A percentile compares a stretch with the other conserved stretches of the same genome.
Conservation (phyloP, 2,888 invertebrate species). For the Eumerus sabulonum region DNA sequence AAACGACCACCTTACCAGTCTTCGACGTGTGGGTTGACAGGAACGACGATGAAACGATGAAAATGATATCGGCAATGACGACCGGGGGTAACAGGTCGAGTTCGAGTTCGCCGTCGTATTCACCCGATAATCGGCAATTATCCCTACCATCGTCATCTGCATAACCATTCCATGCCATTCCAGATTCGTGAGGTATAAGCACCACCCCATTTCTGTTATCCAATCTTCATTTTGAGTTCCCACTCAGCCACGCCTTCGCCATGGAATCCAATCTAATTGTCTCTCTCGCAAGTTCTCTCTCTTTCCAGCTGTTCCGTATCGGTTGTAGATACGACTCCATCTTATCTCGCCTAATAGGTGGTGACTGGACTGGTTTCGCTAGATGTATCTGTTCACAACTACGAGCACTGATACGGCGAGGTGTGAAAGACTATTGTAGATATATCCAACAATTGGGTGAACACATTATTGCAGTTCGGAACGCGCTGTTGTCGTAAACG, state of each 20-base stretch:
- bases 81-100: conserved; percentile 67
- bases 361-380: conserved; percentile 36
- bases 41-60: conserved; percentile 34
- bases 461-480: conserved; percentile 74
- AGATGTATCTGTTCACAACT: conserved; percentile 30
- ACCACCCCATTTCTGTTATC: conserved; percentile 50
- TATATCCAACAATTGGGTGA: conserved; percentile 59
- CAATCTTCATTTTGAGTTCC: conserved; percentile 65
- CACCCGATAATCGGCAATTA: conserved; percentile 69
- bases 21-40: conserved; percentile 36
- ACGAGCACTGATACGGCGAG: conserved; percentile 54
- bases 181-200: conserved; percentile 20
- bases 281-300: no score
- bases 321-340: conserved; percentile 43
- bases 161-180: conserved; percentile 6
- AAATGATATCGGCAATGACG: conserved; percentile 33
- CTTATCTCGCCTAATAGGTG: conserved; percentile 45
- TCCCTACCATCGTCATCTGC: conserved; percentile 49
- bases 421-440: conserved; percentile 57
- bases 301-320: conserved; percentile 10
- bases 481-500: conserved; percentile 74
- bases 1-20: conserved; percentile 31
- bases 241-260: conserved; percentile 40
- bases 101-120: conserved; percentile 67
- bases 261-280: conserved; percentile 12